A percentile compares a stretch with the other conserved stretches of the same genome.
Evolutionary conservation across 2,797 vertebrate species (phyloP).

Genomic region (Lutjanus argentimaculatus): DNA sequence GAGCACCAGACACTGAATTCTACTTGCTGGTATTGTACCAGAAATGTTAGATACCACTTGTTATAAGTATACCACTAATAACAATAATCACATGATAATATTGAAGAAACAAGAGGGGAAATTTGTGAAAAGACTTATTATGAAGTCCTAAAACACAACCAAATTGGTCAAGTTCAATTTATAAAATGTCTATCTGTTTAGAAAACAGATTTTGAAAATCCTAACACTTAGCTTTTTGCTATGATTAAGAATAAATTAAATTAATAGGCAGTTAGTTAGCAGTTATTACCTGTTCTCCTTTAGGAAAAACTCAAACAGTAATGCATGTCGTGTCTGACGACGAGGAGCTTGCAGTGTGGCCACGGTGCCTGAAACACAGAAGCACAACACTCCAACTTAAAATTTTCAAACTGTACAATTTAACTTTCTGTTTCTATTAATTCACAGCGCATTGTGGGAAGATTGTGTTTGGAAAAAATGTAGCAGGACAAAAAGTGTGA

Average conservation of each 20-base stretch:
- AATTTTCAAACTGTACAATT: neutral
- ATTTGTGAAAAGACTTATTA: neutral
- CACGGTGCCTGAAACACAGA: conserved; percentile 35
- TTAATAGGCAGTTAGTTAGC: neutral
- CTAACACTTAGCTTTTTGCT: neutral
- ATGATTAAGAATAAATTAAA: neutral
- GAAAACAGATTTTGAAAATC: neutral
- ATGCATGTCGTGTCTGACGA: conserved; percentile 23
- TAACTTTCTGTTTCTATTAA: neutral
- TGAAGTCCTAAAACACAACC: neutral
- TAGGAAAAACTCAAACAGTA: conserved; percentile 30
- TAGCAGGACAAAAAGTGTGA: neutral
- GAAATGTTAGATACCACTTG: too few relatives aligned
- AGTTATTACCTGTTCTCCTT: conserved; percentile 56
- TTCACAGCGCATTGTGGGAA: neutral
- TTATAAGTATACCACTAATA: neutral
- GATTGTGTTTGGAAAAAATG: neutral
- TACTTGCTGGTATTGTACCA: too few relatives aligned
- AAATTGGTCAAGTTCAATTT: neutral
- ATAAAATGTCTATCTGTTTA: neutral
- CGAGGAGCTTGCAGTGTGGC: conserved; percentile 1
- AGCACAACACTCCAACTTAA: neutral
- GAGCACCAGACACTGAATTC: too few relatives aligned
- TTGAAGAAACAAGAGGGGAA: neutral
- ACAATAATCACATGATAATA: neutral